Conservation (phyloP, 2,888 invertebrate genomes). For the Halictus ligatus region DNA sequence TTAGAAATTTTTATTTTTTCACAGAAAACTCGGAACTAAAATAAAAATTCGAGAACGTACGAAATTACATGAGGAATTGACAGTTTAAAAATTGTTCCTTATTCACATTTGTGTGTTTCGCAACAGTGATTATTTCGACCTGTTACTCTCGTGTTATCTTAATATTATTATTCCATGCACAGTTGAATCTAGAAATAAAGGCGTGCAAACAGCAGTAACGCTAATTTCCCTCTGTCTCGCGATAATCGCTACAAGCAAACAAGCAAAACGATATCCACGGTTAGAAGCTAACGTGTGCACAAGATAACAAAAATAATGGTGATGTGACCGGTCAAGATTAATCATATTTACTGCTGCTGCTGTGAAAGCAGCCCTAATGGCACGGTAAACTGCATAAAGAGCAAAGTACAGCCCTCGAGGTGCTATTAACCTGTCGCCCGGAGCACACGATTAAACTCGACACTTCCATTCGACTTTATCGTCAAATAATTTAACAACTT, state of each 20-base stretch:
- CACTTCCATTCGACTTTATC: conserved; percentile 6
- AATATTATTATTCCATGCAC: neutral
- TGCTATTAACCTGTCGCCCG: neutral
- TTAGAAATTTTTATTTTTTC: neutral
- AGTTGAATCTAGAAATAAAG: neutral
- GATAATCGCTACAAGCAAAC: neutral
- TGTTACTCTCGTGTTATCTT: neutral
- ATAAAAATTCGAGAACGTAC: neutral
- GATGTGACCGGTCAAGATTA: neutral
- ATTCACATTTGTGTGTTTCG: neutral
- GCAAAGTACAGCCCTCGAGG: neutral
- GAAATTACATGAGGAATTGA: neutral
- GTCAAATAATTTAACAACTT: neutral
- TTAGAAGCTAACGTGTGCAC: neutral
- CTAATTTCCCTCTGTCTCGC: neutral
- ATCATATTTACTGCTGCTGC: neutral
- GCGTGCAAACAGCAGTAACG: neutral
- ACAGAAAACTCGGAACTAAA: neutral
- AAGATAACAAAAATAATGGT: neutral
- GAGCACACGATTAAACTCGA: neutral
- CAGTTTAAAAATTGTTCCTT: neutral
- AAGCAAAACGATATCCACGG: neutral
- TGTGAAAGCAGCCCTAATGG: neutral
- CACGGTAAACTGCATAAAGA: conserved; percentile 3
- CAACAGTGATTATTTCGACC: neutral